Evolutionary conservation across 2,797 vertebrate genomes (phyloP), one percentile per base, ranked within the genome.

Genomic region (Eleutherodactylus coqui): DNA sequence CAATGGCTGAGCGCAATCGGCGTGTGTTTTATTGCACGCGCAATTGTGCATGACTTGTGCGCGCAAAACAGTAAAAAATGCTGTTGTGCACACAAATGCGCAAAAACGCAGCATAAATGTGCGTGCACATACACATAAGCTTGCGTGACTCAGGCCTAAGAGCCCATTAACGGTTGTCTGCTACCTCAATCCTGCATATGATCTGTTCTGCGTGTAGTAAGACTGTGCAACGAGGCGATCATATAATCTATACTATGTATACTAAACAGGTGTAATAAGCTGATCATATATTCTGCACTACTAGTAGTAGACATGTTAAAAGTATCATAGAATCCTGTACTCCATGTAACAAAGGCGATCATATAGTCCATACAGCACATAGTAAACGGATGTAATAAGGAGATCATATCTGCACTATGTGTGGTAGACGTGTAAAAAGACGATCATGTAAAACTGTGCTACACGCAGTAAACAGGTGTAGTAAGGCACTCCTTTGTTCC

Each of bases 241-340:
- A 32, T 29, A 69, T 45, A 32, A 32, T 47, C 64, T 55, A 27
- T 14, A 49, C 11, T 53, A 72, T 19, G 16, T 14, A n/a, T 34
- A 53, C 34, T 64, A 64, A 7, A 64, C 19, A 36, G 51, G 36
- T 58, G 70, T 49, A 75, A 75, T 62, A 62, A 83, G n/a, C 27
- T 9, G 3, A 3, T 32, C n/a, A 60, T n/a, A 43, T 34, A 36
- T 41, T 51, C 38, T 64, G 13, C 9, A 32, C 13, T 51, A 82
- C 27, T 21, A 17, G 29, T 69, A 81, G 27, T 62, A 62, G 2
- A 62, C 21, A 24, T 6, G 36, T 5, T 5, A 43, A 43, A 43
- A 43, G 4, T 43, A 10, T n/a, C 14, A 17, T 17, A 51, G 7
- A 34, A 51, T 34, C 6, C 19, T 60, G 27, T 79, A 79, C 32